Conservation (phyloP, 1,140 invertebrate species). For the Ladona fulva region DNA sequence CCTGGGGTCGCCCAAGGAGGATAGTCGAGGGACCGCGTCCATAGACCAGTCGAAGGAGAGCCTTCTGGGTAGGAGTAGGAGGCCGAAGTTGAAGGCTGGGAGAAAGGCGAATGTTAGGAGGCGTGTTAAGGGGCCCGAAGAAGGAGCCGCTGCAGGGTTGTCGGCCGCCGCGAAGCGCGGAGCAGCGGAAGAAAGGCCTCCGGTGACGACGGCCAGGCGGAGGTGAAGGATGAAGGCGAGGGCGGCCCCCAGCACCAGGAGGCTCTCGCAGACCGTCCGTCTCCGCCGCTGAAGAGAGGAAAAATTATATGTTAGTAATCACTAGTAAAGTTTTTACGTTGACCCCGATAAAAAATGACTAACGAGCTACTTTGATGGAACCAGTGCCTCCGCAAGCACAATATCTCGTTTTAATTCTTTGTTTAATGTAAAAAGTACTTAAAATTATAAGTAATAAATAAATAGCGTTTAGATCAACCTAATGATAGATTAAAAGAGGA, state of each 20-base stretch:
- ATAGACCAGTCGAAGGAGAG: conserved; percentile 92
- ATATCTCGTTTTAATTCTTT: too few relatives aligned
- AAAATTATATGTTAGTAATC: not conserved
- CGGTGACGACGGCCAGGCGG: conserved; percentile 51
- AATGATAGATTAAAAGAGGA: too few relatives aligned
- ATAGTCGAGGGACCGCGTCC: conserved; percentile 79
- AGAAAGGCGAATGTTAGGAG: conserved; percentile 80
- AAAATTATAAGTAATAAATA: too few relatives aligned
- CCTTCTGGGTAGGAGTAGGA: conserved; percentile 69
- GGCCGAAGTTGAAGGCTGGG: conserved; percentile 73
- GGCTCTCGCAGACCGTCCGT: conserved; percentile 47
- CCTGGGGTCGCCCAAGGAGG: conserved; percentile 57
- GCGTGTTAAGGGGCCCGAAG: conserved; percentile 48
- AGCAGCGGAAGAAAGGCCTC: conserved; percentile 51
- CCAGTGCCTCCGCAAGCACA: too few relatives aligned
- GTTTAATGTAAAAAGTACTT: too few relatives aligned
- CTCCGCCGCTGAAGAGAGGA: conserved; percentile 41
- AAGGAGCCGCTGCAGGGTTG: conserved; percentile 75
- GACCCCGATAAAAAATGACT: too few relatives aligned
- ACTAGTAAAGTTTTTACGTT: too few relatives aligned
- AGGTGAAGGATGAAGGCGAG: conserved; percentile 48
- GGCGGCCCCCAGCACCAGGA: conserved; percentile 48
- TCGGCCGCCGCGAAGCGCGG: conserved; percentile 77
- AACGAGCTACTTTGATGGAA: too few relatives aligned
- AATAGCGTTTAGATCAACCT: too few relatives aligned